Conservation (phyloP, 2,797 vertebrate species). For the Urocyon cinereoargenteus region DNA sequence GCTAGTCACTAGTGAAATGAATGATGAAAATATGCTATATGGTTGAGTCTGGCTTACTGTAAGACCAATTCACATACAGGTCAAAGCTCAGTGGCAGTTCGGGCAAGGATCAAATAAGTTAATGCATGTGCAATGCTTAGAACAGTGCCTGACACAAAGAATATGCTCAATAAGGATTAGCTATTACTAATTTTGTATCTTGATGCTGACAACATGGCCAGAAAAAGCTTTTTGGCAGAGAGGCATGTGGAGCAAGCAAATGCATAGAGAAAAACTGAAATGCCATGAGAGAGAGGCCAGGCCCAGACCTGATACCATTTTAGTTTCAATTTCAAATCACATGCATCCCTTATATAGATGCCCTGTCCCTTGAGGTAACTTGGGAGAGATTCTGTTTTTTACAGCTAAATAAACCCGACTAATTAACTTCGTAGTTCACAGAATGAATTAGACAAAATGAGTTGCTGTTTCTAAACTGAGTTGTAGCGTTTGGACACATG, state of each 20-base stretch:
- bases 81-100: neutral
- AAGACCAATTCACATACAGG: neutral
- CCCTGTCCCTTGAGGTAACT: neutral
- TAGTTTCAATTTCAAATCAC: neutral
- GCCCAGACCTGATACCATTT: neutral
- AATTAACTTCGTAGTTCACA: neutral
- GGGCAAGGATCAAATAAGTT: neutral
- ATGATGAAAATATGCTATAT: neutral
- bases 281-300: neutral
- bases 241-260: neutral
- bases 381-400: constrained; percentile 15
- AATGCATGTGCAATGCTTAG: neutral
- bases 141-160: neutral
- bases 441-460: constrained; percentile 29
- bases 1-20: neutral
- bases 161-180: neutral
- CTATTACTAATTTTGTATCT: neutral
- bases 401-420: constrained; percentile 24
- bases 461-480: neutral
- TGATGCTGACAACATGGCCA: neutral
- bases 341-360: neutral
- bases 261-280: neutral
- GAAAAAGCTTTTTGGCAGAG: neutral
- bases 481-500: neutral
- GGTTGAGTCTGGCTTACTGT: neutral